phyloP scores from a whole-genome alignment of 1,140 invertebrate genomes.

The Arion vulgaris region DNA sequence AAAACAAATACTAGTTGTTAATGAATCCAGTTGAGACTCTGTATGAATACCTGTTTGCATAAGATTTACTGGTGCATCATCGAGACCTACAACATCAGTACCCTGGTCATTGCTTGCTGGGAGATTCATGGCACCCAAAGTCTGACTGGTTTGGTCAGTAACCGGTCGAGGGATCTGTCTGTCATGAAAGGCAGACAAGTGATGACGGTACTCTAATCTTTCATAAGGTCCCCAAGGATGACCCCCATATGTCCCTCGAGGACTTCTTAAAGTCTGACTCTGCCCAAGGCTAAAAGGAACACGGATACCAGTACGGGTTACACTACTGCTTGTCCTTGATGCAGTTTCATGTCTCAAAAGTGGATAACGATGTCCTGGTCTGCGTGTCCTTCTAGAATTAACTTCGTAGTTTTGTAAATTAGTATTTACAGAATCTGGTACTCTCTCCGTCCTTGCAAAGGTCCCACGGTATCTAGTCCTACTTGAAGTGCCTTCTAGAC shows the following conservation, averaged over 20 bases:
- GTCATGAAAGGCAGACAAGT: constrained; percentile 11
- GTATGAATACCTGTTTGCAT: neutral
- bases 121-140: constrained; percentile 41
- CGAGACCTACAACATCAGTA: constrained; percentile 47
- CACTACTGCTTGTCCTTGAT: too few relatives aligned
- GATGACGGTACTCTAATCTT: neutral
- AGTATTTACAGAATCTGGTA: neutral
- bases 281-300: neutral
- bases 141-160: constrained; percentile 48
- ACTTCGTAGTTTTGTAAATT: neutral
- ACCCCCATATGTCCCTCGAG: neutral
- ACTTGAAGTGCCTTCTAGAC: neutral
- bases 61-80: neutral
- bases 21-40: neutral
- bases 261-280: neutral
- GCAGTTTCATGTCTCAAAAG: neutral
- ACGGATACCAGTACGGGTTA: neutral
- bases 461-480: neutral
- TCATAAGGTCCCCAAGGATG: neutral
- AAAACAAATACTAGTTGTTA: neutral
- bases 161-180: constrained; percentile 7
- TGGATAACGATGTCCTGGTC: neutral
- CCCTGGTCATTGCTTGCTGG: constrained; percentile 46
- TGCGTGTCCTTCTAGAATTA: neutral
- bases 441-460: neutral